phyloP scores from a whole-genome alignment of 2,888 invertebrate genomes.

The Platycnemis pennipes region DNA sequence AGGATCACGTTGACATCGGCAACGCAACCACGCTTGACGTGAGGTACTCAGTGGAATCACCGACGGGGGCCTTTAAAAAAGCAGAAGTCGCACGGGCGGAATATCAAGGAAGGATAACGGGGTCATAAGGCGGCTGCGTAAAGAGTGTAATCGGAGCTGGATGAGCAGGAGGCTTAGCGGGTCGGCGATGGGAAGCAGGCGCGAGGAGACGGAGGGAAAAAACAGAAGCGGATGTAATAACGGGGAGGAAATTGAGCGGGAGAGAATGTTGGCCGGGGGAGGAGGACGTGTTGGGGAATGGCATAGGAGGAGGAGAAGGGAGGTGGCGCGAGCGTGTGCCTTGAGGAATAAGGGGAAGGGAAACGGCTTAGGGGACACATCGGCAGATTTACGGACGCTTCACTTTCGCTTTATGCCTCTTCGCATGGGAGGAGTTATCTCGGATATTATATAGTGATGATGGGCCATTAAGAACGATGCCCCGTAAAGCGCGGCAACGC shows the following conservation, averaged over 20 bases:
- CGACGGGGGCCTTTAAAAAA: no score
- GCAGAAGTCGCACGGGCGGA: no score
- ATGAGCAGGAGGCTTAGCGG: no score
- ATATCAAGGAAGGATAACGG: neutral
- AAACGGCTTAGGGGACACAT: neutral
- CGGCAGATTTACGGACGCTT: slow-evolving; percentile 38
- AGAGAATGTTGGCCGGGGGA: neutral
- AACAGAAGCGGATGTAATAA: neutral
- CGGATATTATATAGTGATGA: slow-evolving; percentile 48
- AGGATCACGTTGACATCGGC: no score
- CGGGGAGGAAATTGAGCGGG: neutral
- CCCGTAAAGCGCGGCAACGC: slow-evolving; percentile 6
- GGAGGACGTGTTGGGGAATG: neutral
- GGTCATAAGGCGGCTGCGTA: no score
- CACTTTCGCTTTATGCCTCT: slow-evolving; percentile 8
- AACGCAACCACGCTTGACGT: no score
- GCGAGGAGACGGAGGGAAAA: neutral
- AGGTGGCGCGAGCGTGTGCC: neutral
- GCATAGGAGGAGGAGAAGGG: neutral
- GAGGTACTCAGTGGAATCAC: no score
- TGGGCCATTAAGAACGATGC: slow-evolving; percentile 40
- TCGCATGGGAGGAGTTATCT: neutral
- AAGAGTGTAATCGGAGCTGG: no score
- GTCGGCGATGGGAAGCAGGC: no score
- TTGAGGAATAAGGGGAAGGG: neutral